Percentiles rank a stretch among this genome's conserved stretches.
Evolutionary conservation across 2,888 invertebrate species (phyloP).

Genomic region (Drosophila cyrtoloma): DNA sequence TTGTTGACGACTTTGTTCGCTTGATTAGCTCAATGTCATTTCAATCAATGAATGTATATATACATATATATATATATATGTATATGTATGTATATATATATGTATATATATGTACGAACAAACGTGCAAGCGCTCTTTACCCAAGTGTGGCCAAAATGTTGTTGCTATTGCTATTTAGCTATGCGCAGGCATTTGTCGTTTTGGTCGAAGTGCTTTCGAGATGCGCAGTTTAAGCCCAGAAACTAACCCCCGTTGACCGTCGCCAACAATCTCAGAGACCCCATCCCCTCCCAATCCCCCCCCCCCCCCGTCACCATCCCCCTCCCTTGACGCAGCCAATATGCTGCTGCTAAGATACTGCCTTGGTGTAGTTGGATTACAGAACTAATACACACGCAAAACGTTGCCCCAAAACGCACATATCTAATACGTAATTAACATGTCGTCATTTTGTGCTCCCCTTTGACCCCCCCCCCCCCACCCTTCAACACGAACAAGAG

Average conservation of each 20-base stretch:
- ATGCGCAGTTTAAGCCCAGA: conserved; percentile 40
- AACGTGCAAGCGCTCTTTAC: background rate
- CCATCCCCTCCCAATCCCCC: too few species aligned
- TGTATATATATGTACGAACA: background rate
- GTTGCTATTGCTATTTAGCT: background rate
- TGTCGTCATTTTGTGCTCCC: conserved; percentile 33
- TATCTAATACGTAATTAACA: conserved; percentile 61
- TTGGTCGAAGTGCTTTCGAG: conserved; percentile 1
- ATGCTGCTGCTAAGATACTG: conserved; percentile 24
- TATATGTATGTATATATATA: background rate
- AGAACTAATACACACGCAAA: conserved; percentile 7
- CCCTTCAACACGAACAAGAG: background rate
- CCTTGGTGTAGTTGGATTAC: conserved; percentile 12
- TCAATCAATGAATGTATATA: conserved; percentile 49
- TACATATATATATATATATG: background rate
- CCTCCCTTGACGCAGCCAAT: too few species aligned
- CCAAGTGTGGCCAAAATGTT: background rate
- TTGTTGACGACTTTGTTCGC: conserved; percentile 27
- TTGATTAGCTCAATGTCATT: conserved; percentile 64
- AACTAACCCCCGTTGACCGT: conserved; percentile 22
- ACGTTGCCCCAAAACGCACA: conserved; percentile 17
- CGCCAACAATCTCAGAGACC: background rate
- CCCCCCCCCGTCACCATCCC: too few species aligned
- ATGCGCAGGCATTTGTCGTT: conserved; percentile 14
- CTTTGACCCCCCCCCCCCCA: background rate